Evolutionary conservation across 2,113 vertebrate genomes (phyloP).

Genomic region (Excalfactoria chinensis): DNA sequence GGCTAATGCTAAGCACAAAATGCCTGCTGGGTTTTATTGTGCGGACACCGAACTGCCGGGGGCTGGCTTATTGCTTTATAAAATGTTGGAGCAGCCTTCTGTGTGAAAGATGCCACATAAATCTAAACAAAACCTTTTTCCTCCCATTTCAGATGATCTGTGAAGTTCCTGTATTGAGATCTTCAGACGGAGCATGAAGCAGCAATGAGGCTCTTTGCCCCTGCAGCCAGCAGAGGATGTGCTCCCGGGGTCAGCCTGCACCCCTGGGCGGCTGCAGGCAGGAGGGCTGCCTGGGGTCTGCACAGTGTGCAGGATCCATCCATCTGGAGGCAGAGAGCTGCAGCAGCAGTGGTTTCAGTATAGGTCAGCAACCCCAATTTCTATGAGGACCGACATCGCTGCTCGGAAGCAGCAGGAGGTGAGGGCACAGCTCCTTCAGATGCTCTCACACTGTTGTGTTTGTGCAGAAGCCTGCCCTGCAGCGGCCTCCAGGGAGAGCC

Average conservation of each 20-base stretch:
- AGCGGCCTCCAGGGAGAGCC: too few species aligned
- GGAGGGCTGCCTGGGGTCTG: too few species aligned
- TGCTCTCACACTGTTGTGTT: accelerated
- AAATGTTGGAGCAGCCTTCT: background rate
- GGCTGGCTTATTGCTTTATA: background rate
- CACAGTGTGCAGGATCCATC: background rate
- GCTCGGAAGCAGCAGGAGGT: background rate
- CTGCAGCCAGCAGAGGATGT: background rate
- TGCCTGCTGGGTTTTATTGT: background rate
- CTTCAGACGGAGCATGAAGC: background rate
- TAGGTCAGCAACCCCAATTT: background rate
- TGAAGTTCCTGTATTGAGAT: background rate
- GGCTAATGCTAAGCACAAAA: background rate
- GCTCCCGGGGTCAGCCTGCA: too few species aligned
- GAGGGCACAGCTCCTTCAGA: accelerated
- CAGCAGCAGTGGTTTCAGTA: background rate
- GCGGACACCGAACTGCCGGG: background rate
- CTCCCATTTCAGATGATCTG: background rate
- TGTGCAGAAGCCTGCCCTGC: background rate
- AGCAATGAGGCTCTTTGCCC: background rate
- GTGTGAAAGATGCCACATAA: background rate
- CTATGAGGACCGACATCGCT: background rate
- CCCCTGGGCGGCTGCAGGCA: too few species aligned
- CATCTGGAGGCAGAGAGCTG: accelerated
- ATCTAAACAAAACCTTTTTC: background rate